A percentile compares a stretch with the other conserved stretches of the same genome.
Conservation (phyloP, 2,888 invertebrate genomes). For the Archips crataeganus region DNA sequence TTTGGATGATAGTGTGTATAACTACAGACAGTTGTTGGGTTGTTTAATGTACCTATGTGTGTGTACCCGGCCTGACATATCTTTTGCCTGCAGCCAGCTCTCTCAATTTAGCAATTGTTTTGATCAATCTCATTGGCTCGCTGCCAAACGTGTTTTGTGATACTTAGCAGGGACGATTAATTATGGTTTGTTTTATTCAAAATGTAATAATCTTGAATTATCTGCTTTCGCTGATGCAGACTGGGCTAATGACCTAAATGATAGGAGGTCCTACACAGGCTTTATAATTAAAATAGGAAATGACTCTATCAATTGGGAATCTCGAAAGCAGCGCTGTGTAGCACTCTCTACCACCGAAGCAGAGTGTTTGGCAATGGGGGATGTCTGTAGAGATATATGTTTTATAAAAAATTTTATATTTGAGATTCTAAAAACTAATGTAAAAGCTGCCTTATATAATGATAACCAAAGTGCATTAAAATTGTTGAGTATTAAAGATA, state of each 20-base stretch:
- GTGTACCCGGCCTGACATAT: background rate
- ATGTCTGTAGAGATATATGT: too few relatives aligned
- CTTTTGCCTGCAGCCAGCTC: background rate
- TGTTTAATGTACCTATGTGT: background rate
- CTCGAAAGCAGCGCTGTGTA: too few relatives aligned
- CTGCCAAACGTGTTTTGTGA: conserved; percentile 45
- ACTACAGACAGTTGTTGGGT: background rate
- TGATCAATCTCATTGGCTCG: conserved; percentile 42
- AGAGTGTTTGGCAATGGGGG: too few relatives aligned
- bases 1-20: background rate
- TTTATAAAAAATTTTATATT: too few relatives aligned
- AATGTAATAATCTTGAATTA: conserved; percentile 26
- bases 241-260: conserved; percentile 35
- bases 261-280: conserved; percentile 40
- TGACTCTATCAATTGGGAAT: conserved; percentile 18
- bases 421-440: conserved; percentile 34
- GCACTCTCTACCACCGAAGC: too few relatives aligned
- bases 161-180: conserved; percentile 43
- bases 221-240: conserved; percentile 41
- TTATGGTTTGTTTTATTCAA: conserved; percentile 38
- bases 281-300: conserved; percentile 34
- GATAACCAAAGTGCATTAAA: conserved; percentile 42
- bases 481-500: background rate
- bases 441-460: conserved; percentile 40
- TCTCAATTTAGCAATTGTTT: conserved; percentile 42